Conservation (phyloP, 1,140 invertebrate genomes). For the Tetramorium simillimum region DNA sequence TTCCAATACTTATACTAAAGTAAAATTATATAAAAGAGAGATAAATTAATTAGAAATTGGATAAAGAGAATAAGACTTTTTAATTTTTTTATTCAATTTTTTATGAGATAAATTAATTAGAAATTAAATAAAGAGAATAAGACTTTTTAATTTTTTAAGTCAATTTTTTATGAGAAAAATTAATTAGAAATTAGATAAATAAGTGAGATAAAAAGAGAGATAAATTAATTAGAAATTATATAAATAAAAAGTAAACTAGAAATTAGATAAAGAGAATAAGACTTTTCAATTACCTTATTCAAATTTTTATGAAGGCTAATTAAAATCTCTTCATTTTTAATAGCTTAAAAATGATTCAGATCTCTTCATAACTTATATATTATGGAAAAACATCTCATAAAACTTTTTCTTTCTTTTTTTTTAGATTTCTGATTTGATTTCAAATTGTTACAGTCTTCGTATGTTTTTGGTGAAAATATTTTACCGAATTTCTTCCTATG, state of each 20-base stretch:
- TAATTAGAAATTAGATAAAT: no score
- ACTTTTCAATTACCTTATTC: background rate
- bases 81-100: background rate
- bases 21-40: background rate
- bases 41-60: background rate
- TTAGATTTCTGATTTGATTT: background rate
- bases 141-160: background rate
- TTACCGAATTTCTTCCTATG: background rate
- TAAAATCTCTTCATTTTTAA: background rate
- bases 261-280: background rate
- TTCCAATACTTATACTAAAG: background rate
- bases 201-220: no score
- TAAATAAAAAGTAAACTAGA: no score
- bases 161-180: no score
- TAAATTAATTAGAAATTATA: no score
- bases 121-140: background rate
- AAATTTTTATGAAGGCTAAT: background rate
- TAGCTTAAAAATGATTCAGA: background rate
- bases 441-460: background rate
- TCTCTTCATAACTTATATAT: background rate
- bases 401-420: background rate
- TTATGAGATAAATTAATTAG: background rate
- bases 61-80: background rate
- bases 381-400: background rate
- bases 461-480: background rate